phyloP scores from a whole-genome alignment of 2,888 invertebrate genomes.

The Panopea generosa region DNA sequence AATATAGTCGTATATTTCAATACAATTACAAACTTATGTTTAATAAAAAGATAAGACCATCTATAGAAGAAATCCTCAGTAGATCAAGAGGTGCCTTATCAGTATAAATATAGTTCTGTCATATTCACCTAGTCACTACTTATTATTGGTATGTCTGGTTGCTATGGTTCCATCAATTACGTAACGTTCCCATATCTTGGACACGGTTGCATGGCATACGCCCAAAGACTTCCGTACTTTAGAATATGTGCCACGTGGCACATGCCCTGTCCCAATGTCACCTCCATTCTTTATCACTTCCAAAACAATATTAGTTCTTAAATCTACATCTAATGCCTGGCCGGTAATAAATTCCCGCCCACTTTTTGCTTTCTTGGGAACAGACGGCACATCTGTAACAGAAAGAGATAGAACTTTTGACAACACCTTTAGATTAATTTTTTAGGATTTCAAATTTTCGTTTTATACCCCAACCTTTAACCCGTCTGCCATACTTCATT shows the following conservation, averaged over 20 bases:
- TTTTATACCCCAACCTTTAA: no score
- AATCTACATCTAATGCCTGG: background rate
- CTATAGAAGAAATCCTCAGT: no score
- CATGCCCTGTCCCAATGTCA: slow-evolving; percentile 14
- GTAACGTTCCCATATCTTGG: slow-evolving; percentile 17
- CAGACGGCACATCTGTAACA: background rate
- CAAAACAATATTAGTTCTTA: slow-evolving; percentile 6
- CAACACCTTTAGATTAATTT: no score
- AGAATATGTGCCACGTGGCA: slow-evolving; percentile 18
- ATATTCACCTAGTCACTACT: no score
- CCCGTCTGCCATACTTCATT: no score
- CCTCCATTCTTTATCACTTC: slow-evolving; percentile 15
- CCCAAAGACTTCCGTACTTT: slow-evolving; percentile 7
- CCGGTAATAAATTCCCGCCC: slow-evolving; percentile 8
- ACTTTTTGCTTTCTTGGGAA: background rate
- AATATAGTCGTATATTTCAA: no score
- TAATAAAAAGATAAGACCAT: no score
- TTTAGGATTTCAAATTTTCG: no score
- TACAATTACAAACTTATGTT: no score
- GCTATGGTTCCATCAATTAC: slow-evolving; percentile 17
- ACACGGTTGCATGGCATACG: slow-evolving; percentile 8
- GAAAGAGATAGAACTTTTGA: no score
- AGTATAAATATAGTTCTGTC: no score
- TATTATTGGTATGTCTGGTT: background rate
- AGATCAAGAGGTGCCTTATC: no score